phyloP scores from a whole-genome alignment of 2,888 invertebrate species.

The Andrena hattorfiana region DNA sequence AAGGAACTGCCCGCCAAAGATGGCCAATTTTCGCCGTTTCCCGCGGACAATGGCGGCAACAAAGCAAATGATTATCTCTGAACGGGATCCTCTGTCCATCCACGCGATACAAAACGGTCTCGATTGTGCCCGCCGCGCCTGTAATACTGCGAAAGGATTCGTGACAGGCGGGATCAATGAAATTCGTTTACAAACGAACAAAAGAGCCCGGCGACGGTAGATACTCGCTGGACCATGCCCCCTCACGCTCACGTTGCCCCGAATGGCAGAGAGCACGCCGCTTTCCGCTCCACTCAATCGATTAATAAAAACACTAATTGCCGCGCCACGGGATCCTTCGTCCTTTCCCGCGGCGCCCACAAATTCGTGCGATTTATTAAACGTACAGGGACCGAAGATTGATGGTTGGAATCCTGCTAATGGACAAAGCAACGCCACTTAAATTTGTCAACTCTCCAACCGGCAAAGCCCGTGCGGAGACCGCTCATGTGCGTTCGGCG shows the following conservation, averaged over 20 bases:
- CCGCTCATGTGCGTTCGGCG: too few species aligned
- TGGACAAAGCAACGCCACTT: too few species aligned
- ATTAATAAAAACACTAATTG: slow-evolving; percentile 59
- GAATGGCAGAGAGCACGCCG: slow-evolving; percentile 5
- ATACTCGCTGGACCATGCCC: slow-evolving; percentile 37
- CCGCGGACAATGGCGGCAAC: slow-evolving; percentile 1
- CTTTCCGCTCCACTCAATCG: slow-evolving; percentile 38
- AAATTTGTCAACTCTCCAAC: too few species aligned
- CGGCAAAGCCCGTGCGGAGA: too few species aligned
- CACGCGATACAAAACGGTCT: slow-evolving; percentile 5
- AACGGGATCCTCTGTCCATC: slow-evolving; percentile 9
- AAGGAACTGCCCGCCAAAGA: too few species aligned
- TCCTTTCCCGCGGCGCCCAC: neutral
- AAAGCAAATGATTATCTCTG: slow-evolving; percentile 34
- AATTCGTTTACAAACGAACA: slow-evolving; percentile 65
- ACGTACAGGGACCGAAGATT: too few species aligned
- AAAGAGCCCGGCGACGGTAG: slow-evolving; percentile 29
- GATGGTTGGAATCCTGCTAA: too few species aligned
- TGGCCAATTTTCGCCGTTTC: too few species aligned
- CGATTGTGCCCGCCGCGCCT: slow-evolving; percentile 12
- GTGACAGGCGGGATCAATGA: slow-evolving; percentile 55
- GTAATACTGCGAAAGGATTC: slow-evolving; percentile 16
- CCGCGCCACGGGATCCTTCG: neutral
- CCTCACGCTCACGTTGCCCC: slow-evolving; percentile 1
- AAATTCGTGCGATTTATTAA: neutral